Conservation (phyloP, 2,888 invertebrate genomes). For the Cephus rjabovi region DNA sequence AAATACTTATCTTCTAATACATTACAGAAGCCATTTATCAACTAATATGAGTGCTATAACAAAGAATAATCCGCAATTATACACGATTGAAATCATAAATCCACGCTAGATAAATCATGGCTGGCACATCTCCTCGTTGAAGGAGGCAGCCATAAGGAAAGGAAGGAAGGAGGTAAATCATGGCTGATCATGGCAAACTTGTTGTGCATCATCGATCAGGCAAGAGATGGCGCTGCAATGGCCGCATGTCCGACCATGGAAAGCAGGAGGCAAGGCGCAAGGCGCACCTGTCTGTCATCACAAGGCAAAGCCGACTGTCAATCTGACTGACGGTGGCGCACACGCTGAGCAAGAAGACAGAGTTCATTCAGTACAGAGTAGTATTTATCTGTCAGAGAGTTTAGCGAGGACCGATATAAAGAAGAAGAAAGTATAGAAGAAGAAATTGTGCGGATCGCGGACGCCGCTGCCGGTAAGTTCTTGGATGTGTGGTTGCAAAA, state of each 20-base stretch:
- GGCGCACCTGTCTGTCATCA: constrained; percentile 52
- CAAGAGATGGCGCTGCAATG: constrained; percentile 27
- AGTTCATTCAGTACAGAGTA: constrained; percentile 27
- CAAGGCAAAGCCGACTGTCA: constrained; percentile 45
- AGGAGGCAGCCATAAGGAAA: too few species aligned
- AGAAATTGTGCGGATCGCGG: neutral
- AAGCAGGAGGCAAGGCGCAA: constrained; percentile 30
- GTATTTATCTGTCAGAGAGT: constrained; percentile 39
- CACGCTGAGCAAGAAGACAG: constrained; percentile 23
- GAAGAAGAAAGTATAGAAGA: too few species aligned
- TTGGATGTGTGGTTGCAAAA: constrained; percentile 1
- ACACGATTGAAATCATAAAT: neutral
- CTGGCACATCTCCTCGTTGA: neutral
- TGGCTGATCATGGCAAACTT: neutral
- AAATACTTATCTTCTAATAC: neutral
- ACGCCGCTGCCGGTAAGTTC: constrained; percentile 18
- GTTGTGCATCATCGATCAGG: neutral
- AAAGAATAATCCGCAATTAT: neutral
- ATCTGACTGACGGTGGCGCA: constrained; percentile 50
- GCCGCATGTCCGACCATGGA: constrained; percentile 2
- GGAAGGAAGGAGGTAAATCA: neutral
- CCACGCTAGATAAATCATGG: neutral
- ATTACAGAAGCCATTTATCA: neutral
- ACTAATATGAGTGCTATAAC: neutral
- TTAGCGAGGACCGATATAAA: neutral